These are phyloP conservation scores for Chrosomus eos DNA, from an alignment of 2,797 vertebrate genomes.

Conservation along the genomic window DNA sequence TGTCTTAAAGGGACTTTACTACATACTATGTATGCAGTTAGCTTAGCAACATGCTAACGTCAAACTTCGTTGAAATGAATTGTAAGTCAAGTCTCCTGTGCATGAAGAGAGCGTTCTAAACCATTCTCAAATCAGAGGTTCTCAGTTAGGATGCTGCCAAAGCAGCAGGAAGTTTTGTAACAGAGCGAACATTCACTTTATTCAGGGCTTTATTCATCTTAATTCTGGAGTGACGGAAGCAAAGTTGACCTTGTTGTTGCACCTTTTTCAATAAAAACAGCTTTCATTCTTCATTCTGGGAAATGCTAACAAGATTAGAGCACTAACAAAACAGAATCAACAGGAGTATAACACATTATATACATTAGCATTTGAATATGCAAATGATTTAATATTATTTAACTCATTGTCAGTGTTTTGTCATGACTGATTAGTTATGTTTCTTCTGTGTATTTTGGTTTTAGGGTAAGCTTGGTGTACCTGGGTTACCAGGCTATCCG, in stretches of 20 bases:
- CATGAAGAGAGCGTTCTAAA: background rate
- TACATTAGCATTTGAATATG: background rate
- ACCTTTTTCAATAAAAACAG: too few species aligned
- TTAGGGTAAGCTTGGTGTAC: constrained; percentile 97
- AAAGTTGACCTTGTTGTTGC: background rate
- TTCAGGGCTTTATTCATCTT: too few species aligned
- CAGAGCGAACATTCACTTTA: background rate
- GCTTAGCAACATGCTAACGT: background rate
- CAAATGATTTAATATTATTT: background rate
- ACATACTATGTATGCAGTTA: background rate
- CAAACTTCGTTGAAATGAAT: background rate
- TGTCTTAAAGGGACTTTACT: too few species aligned
- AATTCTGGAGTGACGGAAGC: background rate
- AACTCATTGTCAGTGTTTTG: constrained; percentile 5
- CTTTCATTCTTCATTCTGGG: too few species aligned
- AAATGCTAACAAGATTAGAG: too few species aligned
- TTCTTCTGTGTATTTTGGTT: constrained; percentile 14
- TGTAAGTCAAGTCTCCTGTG: background rate
- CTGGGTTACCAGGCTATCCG: constrained; percentile 94
- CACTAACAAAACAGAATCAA: too few species aligned
- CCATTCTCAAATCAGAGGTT: background rate
- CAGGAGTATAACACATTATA: too few species aligned
- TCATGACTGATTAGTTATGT: background rate
- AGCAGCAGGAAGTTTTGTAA: background rate
- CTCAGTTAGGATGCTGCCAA: background rate